A percentile compares a stretch with the other conserved stretches of the same genome.
phyloP scores from a whole-genome alignment of 2,888 invertebrate genomes.

The Danaus chrysippus region DNA sequence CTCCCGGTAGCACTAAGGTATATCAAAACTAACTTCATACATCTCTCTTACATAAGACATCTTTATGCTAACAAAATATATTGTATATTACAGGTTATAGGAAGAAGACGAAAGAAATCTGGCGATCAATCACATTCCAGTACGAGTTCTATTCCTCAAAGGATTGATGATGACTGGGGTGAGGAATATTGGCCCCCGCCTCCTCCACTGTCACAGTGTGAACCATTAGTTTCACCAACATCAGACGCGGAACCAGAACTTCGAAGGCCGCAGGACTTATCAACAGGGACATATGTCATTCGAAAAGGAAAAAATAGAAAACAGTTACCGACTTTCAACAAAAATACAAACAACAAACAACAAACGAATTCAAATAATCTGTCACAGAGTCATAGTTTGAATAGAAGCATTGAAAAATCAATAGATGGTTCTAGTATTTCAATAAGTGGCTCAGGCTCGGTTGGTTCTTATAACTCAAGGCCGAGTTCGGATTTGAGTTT shows the following conservation, averaged over 20 bases:
- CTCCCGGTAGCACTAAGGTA: conserved; percentile 85
- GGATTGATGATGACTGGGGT: conserved; percentile 80
- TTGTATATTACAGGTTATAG: conserved; percentile 71
- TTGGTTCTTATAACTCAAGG: conserved; percentile 80
- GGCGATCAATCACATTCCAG: conserved; percentile 81
- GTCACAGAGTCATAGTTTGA: conserved; percentile 68
- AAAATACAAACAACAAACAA: conserved; percentile 72
- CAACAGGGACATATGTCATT: conserved; percentile 88
- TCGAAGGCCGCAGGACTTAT: conserved; percentile 57
- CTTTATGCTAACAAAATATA: background rate
- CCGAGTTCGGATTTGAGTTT: conserved; percentile 81
- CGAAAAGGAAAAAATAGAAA: conserved; percentile 86
- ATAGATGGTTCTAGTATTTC: conserved; percentile 73
- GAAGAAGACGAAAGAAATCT: conserved; percentile 76
- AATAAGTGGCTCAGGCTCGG: conserved; percentile 74
- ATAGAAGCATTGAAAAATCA: conserved; percentile 71
- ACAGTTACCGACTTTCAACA: conserved; percentile 79
- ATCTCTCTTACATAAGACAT: background rate
- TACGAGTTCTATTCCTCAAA: conserved; percentile 85
- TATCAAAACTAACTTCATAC: background rate
- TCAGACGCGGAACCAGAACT: conserved; percentile 77
- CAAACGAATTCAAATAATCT: conserved; percentile 51
- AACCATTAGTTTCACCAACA: conserved; percentile 83
- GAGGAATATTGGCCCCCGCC: conserved; percentile 86
- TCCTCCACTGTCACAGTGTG: conserved; percentile 81